Evolutionary conservation across 2,797 vertebrate species (phyloP), one percentile per base, ranked within the genome.

Genomic region (Loris lydekkerianus): DNA sequence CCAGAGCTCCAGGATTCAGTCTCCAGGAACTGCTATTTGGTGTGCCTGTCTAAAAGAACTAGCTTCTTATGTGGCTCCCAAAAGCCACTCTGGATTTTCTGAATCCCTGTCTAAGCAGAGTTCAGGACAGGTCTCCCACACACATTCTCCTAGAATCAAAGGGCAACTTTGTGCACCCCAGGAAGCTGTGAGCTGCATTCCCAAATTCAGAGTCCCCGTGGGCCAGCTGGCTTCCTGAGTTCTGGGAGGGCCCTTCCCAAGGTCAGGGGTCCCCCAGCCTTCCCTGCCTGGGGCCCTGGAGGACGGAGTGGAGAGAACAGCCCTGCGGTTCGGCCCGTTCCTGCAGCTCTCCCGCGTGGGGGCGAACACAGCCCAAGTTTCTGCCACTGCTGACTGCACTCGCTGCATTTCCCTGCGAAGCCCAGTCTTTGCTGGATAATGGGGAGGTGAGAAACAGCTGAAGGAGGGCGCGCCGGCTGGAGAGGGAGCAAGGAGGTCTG

Each of bases 351-450:
- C 69, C 63, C 58, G 2, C 46, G 37, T 8, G 43, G 27, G 91
- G 92, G 31, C 27, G 49, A 75, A 69, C 43, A 49, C 81, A 43
- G 92, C 93, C 49, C 27, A 29, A 58, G 86, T 92, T 91, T 88
- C 84, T 86, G 90, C 89, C 91, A 1, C 73, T 43, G 80, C 56
- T 27, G 76, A 78, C 82, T 20, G 56, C 94, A 96, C 97, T 97
- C 96, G 96, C 97, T 93, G 93, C 95, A 49, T 83, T 85, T 84
- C 83, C 56, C 31, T 18, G 75, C 23, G 29, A 91, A 88, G 69
- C 58, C 92, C 25, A 11, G 27, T 78, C 84, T 70, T 8, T 21
- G 58, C 86, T 77, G 60, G 95, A 77, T 94, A 86, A 92, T 93
- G 63, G 88, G 11, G 31, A 37, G 46, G 43, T 53, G 76, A 60